These are phyloP conservation scores for Camponotus pennsylvanicus DNA, from an alignment of 1,140 invertebrate genomes.

Conservation along the genomic window DNA sequence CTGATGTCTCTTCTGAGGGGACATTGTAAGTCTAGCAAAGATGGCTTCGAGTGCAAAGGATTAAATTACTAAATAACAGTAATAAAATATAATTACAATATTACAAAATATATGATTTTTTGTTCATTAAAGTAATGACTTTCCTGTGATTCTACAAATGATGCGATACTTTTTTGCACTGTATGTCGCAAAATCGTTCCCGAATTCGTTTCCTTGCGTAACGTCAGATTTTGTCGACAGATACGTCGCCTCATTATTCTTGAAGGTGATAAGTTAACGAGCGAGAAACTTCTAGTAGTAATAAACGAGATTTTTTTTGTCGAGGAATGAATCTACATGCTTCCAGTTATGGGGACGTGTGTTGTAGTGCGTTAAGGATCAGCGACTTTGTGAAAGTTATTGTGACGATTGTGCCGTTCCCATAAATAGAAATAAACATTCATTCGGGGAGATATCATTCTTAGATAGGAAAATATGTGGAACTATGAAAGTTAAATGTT, in stretches of 20 bases:
- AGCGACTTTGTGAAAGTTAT: not conserved
- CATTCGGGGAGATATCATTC: constrained; percentile 18
- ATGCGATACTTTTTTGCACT: too few species aligned
- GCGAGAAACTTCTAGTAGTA: constrained; percentile 6
- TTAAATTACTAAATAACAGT: too few species aligned
- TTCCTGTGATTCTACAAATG: too few species aligned
- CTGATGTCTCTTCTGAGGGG: too few species aligned
- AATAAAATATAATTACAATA: too few species aligned
- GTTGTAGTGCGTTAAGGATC: not conserved
- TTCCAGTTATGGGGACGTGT: not conserved
- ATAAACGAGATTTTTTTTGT: constrained; percentile 22
- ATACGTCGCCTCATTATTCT: constrained; percentile 7
- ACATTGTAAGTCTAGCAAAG: too few species aligned
- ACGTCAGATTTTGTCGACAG: not conserved
- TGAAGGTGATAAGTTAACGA: constrained; percentile 5
- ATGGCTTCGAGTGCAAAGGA: too few species aligned
- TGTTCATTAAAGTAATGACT: too few species aligned
- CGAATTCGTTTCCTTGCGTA: not conserved
- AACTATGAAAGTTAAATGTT: not conserved
- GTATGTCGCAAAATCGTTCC: not conserved
- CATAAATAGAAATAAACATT: not conserved
- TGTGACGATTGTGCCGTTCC: not conserved
- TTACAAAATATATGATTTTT: too few species aligned
- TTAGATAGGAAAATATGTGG: constrained; percentile 37
- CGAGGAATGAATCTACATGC: not conserved